Evolutionary conservation across 2,797 vertebrate species (phyloP), one percentile per base, ranked within the genome.

Genomic region (Bufotes viridis): DNA sequence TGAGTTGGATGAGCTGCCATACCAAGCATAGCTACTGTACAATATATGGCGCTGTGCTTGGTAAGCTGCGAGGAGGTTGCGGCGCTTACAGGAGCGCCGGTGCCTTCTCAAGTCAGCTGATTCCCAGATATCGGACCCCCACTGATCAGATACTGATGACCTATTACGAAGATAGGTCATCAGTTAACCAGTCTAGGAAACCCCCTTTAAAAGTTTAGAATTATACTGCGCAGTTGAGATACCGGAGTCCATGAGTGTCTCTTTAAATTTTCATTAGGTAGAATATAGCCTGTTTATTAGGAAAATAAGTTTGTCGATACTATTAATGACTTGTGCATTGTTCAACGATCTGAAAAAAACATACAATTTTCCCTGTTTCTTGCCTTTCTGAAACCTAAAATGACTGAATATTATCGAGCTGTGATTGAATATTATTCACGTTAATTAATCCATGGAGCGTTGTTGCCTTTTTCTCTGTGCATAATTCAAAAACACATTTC

Each of bases 371-470:
- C 72, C 72, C 79, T 76, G 60, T 76, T 61, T 84, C 29, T 75
- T 83, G 20, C 82, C 34, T 75, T 75, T 72, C n/a, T 26, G 15
- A 84, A 61, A 75, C 58, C 57, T 74, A 60, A 85, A 85, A 63
- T 78, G 49, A 75, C 14, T 51, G 58, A 85, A 85, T 85, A 63
- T 60, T 76, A 26, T 65, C 22, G 22, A 63, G 42, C 42, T 61
- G 74, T 78, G 83, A 85, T 76, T 76, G 72, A 85, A 78, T 65
- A 85, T 85, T 63, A 63, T 85, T 85, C 58, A 3, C 11, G 34
- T 61, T 85, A 53, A 78, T 78, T 85, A 61, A 85, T 53, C 72
- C 42, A 51, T 85, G 63, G 61, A 42, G 60, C 26, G 74, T 65
- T 85, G 84, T 85, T 63, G 74, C 34, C 49, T 85, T 65, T 8